These are phyloP conservation scores for Ditylenchus weischeri DNA, from an alignment of 2,888 invertebrate species.

Conservation along the genomic window DNA sequence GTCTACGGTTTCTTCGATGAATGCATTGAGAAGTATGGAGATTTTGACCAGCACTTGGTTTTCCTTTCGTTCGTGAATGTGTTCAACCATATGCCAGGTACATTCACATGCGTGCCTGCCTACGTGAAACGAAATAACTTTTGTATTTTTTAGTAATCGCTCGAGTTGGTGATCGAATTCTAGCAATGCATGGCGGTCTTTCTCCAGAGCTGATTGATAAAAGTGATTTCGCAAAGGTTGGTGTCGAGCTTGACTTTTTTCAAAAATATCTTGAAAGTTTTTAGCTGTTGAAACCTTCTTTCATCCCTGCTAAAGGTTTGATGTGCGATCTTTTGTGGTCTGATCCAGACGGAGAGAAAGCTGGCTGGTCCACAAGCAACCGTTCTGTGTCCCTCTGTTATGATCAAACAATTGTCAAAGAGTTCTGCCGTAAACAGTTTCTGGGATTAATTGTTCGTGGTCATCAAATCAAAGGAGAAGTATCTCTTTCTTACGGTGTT, in stretches of 20 bases:
- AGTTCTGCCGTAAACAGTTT: conserved; percentile 62
- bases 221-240: conserved; percentile 37
- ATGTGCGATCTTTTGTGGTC: conserved; percentile 49
- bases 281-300: conserved; percentile 40
- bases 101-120: conserved; percentile 63
- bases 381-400: conserved; percentile 65
- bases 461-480: conserved; percentile 61
- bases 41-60: conserved; percentile 25
- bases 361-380: conserved; percentile 38
- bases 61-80: conserved; percentile 49
- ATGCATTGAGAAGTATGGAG: conserved; percentile 71
- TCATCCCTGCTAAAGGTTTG: conserved; percentile 43
- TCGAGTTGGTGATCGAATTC: conserved; percentile 33
- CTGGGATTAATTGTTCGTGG: conserved; percentile 64
- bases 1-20: conserved; percentile 52
- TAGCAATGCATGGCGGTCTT: conserved; percentile 48
- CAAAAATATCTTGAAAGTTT: neutral
- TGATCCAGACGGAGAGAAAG: conserved; percentile 34
- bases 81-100: conserved; percentile 92
- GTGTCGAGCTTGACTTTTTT: neutral
- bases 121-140: no score
- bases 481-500: neutral
- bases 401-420: conserved; percentile 64
- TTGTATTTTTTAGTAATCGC: neutral
- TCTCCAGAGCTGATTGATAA: conserved; percentile 39